Conservation (phyloP, 2,797 vertebrate species). For the Lepidocolaptes lacrymiger region DNA sequence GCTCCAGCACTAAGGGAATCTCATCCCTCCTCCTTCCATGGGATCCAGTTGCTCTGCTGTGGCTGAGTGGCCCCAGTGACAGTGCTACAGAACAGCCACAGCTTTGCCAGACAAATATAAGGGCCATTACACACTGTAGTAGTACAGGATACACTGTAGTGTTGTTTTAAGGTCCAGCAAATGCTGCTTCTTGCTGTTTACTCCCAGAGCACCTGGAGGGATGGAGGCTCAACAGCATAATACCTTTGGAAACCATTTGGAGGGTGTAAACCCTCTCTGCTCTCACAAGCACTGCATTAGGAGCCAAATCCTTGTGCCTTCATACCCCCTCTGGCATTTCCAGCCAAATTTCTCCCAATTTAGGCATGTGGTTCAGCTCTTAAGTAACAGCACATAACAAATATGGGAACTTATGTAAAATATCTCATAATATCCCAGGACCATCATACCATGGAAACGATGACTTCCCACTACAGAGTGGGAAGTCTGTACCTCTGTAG, state of each 20-base stretch:
- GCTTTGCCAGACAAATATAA: neutral
- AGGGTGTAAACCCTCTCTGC: neutral
- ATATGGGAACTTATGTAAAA: neutral
- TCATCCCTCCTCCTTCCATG: neutral
- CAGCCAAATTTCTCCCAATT: neutral
- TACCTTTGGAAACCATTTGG: neutral
- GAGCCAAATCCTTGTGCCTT: neutral
- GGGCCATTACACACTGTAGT: neutral
- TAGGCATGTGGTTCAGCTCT: neutral
- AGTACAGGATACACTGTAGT: neutral
- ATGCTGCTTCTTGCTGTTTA: neutral
- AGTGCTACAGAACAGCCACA: accelerated
- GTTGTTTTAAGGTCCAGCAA: neutral
- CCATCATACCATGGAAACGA: neutral
- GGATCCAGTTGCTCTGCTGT: neutral
- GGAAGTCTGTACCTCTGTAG: neutral
- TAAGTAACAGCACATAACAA: neutral
- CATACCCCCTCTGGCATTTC: neutral
- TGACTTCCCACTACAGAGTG: neutral
- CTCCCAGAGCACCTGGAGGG: neutral
- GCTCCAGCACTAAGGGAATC: neutral
- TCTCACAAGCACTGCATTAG: neutral
- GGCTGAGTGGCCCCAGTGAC: accelerated
- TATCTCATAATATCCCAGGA: neutral
- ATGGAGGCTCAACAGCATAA: neutral